These are phyloP conservation scores for Scomber scombrus DNA, from an alignment of 2,113 vertebrate genomes.

Conservation along the genomic window DNA sequence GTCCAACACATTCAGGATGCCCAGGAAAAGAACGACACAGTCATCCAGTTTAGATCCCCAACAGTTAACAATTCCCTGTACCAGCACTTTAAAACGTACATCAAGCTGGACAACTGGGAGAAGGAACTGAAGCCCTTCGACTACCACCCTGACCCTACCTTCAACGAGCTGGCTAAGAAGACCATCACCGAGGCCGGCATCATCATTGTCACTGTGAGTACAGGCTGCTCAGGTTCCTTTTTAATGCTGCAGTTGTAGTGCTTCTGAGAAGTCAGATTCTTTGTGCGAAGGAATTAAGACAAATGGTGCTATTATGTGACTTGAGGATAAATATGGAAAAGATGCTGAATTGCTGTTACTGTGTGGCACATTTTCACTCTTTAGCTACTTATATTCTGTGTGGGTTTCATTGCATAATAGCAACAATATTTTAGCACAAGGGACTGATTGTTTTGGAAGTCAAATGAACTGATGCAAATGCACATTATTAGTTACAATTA, in stretches of 20 bases:
- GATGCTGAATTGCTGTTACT: slow-evolving; percentile 47
- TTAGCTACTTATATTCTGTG: slow-evolving; percentile 14
- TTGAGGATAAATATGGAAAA: slow-evolving; percentile 34
- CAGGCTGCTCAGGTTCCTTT: not conserved
- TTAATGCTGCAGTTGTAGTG: not conserved
- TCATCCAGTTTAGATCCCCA: slow-evolving; percentile 90
- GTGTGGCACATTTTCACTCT: slow-evolving; percentile 13
- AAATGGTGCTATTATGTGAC: slow-evolving; percentile 49
- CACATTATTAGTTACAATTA: slow-evolving; percentile 3
- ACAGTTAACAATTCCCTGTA: slow-evolving; percentile 80
- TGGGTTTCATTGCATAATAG: slow-evolving; percentile 15
- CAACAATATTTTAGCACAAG: slow-evolving; percentile 17
- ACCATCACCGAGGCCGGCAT: slow-evolving; percentile 79
- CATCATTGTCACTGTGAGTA: slow-evolving; percentile 82
- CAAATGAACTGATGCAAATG: slow-evolving; percentile 26
- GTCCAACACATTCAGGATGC: slow-evolving; percentile 59
- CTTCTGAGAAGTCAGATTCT: not conserved
- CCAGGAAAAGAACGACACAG: slow-evolving; percentile 83
- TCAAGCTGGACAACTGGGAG: slow-evolving; percentile 89
- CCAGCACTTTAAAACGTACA: slow-evolving; percentile 81
- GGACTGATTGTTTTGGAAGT: slow-evolving; percentile 23
- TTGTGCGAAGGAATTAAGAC: slow-evolving; percentile 43
- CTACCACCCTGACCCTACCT: slow-evolving; percentile 90
- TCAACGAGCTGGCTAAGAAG: slow-evolving; percentile 77
- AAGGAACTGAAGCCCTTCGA: slow-evolving; percentile 87